Conservation (phyloP, 1,140 invertebrate genomes). For the Coptotermes formosanus region DNA sequence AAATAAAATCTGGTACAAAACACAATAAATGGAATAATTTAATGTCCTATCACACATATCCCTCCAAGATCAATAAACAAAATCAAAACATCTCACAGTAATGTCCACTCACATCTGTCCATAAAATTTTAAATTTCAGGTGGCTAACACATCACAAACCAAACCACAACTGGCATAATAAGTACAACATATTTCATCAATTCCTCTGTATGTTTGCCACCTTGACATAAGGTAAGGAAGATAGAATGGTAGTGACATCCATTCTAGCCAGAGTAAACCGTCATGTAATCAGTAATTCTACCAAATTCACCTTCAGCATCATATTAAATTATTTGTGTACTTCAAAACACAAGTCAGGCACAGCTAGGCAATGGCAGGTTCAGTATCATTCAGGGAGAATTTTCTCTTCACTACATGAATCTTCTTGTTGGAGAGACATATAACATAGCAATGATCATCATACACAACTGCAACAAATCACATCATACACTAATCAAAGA, state of each 20-base stretch:
- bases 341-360: background rate
- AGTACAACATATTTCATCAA: too few relatives aligned
- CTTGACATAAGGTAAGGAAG: background rate
- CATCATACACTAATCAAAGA: too few relatives aligned
- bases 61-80: too few relatives aligned
- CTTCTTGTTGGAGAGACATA: slow-evolving; percentile 82
- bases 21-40: too few relatives aligned
- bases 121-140: too few relatives aligned
- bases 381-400: background rate
- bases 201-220: too few relatives aligned
- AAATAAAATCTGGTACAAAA: too few relatives aligned
- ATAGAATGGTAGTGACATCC: background rate
- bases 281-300: background rate
- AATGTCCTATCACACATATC: too few relatives aligned
- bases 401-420: slow-evolving; percentile 72
- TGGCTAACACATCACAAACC: too few relatives aligned
- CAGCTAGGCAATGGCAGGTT: slow-evolving; percentile 9
- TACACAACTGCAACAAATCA: slow-evolving; percentile 62
- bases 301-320: background rate
- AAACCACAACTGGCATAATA: too few relatives aligned
- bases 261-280: background rate
- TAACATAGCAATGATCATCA: slow-evolving; percentile 76
- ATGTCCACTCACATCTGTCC: too few relatives aligned
- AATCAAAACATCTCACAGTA: too few relatives aligned
- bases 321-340: background rate